Evolutionary conservation across 2,888 invertebrate genomes (phyloP).

Genomic region (Scelioninae gen. 2): DNA sequence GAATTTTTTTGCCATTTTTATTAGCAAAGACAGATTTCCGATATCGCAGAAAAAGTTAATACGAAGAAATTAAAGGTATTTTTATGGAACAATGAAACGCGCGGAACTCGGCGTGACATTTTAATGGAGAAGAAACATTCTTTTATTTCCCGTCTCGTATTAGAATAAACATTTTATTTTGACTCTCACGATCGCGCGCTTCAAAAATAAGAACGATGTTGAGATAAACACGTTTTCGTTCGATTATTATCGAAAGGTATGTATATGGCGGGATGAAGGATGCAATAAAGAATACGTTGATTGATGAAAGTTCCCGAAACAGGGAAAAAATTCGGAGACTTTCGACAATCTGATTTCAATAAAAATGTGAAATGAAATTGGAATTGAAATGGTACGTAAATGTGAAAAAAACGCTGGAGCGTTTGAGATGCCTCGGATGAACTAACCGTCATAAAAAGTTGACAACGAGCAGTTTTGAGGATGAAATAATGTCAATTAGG

Average conservation of each 20-base stretch:
- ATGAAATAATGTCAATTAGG: slow-evolving; percentile 41
- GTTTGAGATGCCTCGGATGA: slow-evolving; percentile 21
- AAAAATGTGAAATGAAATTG: slow-evolving; percentile 21
- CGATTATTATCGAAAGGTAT: slow-evolving; percentile 17
- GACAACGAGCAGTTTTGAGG: slow-evolving; percentile 5
- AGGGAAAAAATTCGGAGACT: neutral
- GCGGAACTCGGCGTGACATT: slow-evolving; percentile 19
- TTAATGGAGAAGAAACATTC: slow-evolving; percentile 31
- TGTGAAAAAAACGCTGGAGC: slow-evolving; percentile 1
- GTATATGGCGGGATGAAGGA: slow-evolving; percentile 21
- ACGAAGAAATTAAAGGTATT: slow-evolving; percentile 30
- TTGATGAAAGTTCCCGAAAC: neutral
- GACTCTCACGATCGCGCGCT: too few species aligned
- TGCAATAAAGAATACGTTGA: slow-evolving; percentile 35
- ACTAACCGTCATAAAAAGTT: slow-evolving; percentile 26
- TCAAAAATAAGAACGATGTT: too few species aligned
- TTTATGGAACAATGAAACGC: slow-evolving; percentile 48
- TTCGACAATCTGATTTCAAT: slow-evolving; percentile 20
- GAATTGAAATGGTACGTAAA: slow-evolving; percentile 7
- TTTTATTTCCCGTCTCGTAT: too few species aligned
- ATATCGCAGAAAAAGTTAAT: slow-evolving; percentile 50
- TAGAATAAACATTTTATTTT: too few species aligned
- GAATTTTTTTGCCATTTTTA: slow-evolving; percentile 30
- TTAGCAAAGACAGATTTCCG: slow-evolving; percentile 39
- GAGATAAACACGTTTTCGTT: slow-evolving; percentile 2